Evolutionary conservation across 1,140 invertebrate genomes (phyloP), one percentile per base, ranked within the genome.

Genomic region (Nomia melanderi): DNA sequence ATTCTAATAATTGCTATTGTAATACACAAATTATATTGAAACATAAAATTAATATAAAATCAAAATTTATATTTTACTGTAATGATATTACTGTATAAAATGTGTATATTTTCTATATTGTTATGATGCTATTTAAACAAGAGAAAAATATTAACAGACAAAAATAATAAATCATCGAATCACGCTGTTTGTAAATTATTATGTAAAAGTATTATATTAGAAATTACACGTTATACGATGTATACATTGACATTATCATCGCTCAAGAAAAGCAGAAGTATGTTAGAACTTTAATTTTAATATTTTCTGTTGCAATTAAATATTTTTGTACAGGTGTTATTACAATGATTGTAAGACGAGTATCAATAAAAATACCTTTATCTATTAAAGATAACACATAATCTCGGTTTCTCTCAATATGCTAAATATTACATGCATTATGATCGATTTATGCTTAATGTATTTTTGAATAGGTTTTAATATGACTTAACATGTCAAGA

Each of bases 1-100:
- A 91, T 95, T 36, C 81, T 94, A 7, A 79, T 95, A 47, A 83
- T 94, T 60, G 94, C 94, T 53, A 92, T 95, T 76, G 71, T 95
- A n/a, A 86, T 94, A 41, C 92, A 94, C 79, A 93, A 90, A 73
- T 69, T 88, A 64, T 83, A 86, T 73, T 85, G 80, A 75, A 79
- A 73, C 7, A 41, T 54, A 57, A 64, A 59, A 72, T 54, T 67
- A 75, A 72, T 77, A 75, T 76, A 67, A 77, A 77, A 31, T 65
- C 27, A 66, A 2, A 31, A 65, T 41, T 11, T 65, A 56, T 65
- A 39, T 56, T 66, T 53, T 65, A 65, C 25, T 76, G 63, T 75
- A 73, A 60, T 23, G 63, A 77, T n/a, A n/a, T 65, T 82, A 73
- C 82, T 77, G 63, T 63, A 56, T 63, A 76, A 33, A n/a, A 36